These are phyloP conservation scores for Nixonia krombeini DNA, from an alignment of 1,140 invertebrate species.

Conservation along the genomic window DNA sequence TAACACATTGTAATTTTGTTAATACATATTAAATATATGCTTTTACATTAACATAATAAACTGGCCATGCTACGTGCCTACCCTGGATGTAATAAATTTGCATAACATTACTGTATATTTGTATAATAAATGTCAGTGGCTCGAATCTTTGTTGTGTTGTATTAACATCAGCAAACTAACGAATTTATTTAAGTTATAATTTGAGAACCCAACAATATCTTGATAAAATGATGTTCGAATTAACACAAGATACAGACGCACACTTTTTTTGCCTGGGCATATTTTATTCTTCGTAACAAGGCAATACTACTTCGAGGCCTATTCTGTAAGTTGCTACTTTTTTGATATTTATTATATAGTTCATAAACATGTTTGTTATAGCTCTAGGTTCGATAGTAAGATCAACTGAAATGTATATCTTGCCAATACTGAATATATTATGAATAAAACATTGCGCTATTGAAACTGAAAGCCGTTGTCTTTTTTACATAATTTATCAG, in stretches of 20 bases:
- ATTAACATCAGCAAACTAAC: background rate
- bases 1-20: background rate
- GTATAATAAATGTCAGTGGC: background rate
- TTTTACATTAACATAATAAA: too few species aligned
- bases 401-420: constrained; percentile 63
- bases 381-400: constrained; percentile 41
- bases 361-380: constrained; percentile 19
- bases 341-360: constrained; percentile 17
- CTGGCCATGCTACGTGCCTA: too few species aligned
- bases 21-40: background rate
- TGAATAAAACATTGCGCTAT: constrained; percentile 26
- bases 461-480: background rate
- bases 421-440: constrained; percentile 59
- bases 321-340: constrained; percentile 62
- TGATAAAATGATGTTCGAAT: constrained; percentile 6
- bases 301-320: constrained; percentile 57
- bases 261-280: constrained; percentile 49
- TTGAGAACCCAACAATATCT: constrained; percentile 1
- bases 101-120: too few species aligned
- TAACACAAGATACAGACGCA: constrained; percentile 44
- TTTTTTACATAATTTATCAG: background rate
- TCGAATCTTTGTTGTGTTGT: background rate
- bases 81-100: too few species aligned
- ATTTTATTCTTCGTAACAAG: constrained; percentile 38
- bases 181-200: background rate